Evolutionary conservation across 2,888 invertebrate species (phyloP).

Genomic region (Mythimna lalbum): DNA sequence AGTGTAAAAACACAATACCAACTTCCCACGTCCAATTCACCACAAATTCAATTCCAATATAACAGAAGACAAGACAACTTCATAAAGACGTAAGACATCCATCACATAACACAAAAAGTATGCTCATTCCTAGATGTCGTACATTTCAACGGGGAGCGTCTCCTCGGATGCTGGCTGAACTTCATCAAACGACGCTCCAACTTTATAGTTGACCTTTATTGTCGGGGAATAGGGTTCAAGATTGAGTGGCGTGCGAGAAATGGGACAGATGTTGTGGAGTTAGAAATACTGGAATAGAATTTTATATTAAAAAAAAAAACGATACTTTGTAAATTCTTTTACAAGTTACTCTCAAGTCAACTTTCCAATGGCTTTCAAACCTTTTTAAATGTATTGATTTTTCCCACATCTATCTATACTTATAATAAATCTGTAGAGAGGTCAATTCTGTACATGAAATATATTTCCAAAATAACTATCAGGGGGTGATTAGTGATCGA

Average conservation of each 20-base stretch:
- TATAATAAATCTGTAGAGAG: too few relatives aligned
- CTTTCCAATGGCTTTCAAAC: too few relatives aligned
- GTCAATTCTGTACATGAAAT: too few relatives aligned
- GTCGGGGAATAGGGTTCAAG: constrained; percentile 57
- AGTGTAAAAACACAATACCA: not conserved
- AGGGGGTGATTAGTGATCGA: too few relatives aligned
- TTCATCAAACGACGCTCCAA: constrained; percentile 50
- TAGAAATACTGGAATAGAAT: constrained; percentile 47
- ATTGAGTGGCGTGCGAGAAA: constrained; percentile 59
- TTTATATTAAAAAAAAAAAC: not conserved
- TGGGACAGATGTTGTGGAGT: constrained; percentile 42
- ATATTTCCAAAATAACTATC: too few relatives aligned
- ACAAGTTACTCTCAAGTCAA: too few relatives aligned
- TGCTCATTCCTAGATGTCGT: constrained; percentile 57
- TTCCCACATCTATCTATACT: too few relatives aligned
- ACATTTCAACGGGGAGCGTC: constrained; percentile 53
- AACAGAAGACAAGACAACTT: constrained; percentile 35
- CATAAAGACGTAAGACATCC: constrained; percentile 57
- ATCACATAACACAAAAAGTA: constrained; percentile 54
- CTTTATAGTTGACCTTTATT: constrained; percentile 60
- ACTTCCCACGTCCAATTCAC: constrained; percentile 1
- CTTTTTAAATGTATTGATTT: too few relatives aligned
- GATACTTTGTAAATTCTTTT: too few relatives aligned
- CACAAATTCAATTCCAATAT: constrained; percentile 45
- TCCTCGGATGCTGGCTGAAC: constrained; percentile 44